phyloP scores from a whole-genome alignment of 2,113 vertebrate species.

The Phalacrocorax aristotelis region DNA sequence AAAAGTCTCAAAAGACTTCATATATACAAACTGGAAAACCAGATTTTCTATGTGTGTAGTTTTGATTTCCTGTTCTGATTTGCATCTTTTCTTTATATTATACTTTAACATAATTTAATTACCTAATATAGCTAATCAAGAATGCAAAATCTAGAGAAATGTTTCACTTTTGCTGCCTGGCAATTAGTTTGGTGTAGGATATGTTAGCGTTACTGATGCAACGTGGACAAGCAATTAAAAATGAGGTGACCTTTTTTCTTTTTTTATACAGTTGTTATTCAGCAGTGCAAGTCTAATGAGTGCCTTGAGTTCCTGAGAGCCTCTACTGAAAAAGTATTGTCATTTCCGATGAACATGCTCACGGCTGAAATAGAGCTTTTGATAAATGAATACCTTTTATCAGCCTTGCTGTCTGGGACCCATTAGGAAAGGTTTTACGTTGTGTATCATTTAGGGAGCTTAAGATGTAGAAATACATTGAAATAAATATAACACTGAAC shows the following conservation, averaged over 20 bases:
- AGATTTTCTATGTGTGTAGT: neutral
- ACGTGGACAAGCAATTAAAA: neutral
- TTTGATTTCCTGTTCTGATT: neutral
- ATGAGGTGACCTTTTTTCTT: neutral
- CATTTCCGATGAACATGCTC: neutral
- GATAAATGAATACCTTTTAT: neutral
- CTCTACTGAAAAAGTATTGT: neutral
- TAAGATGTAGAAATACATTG: neutral
- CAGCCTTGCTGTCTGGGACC: neutral
- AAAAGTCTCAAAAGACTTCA: neutral
- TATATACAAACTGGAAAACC: neutral
- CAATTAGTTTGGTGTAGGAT: neutral
- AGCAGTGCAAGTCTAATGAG: neutral
- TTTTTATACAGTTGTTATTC: neutral
- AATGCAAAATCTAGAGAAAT: neutral
- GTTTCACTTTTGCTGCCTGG: neutral
- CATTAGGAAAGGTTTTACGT: neutral
- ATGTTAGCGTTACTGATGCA: neutral
- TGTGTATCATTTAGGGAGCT: neutral
- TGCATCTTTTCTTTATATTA: neutral
- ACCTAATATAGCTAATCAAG: neutral
- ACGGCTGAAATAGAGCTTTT: neutral
- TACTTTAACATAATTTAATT: neutral
- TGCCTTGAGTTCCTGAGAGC: neutral
- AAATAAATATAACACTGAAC: neutral